phyloP scores from a whole-genome alignment of 2,888 invertebrate species.

The Tiliacea aurago region DNA sequence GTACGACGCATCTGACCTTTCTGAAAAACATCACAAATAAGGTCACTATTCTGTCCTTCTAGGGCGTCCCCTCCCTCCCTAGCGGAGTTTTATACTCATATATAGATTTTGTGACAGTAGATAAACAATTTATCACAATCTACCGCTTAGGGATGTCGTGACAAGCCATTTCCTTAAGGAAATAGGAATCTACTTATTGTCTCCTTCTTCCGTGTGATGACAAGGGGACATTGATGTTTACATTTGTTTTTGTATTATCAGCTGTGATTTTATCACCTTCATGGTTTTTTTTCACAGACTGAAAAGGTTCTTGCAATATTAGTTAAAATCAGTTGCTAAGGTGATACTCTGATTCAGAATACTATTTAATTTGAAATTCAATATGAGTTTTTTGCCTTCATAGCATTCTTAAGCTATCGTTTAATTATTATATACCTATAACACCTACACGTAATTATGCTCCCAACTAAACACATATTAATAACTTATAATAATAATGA shows the following conservation, averaged over 20 bases:
- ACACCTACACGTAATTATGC: no score
- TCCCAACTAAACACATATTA: no score
- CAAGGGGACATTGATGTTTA: not conserved
- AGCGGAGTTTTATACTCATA: not conserved
- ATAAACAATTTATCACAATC: constrained; percentile 24
- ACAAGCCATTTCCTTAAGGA: constrained; percentile 46
- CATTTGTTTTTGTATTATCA: not conserved
- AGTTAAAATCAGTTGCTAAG: not conserved
- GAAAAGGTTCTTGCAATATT: not conserved
- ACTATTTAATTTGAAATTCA: not conserved
- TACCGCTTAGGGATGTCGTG: constrained; percentile 12
- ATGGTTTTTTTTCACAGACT: not conserved
- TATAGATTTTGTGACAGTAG: not conserved
- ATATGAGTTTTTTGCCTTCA: no score
- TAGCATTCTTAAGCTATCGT: not conserved
- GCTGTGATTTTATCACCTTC: not conserved
- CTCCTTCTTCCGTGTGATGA: constrained; percentile 13
- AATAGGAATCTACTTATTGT: constrained; percentile 30
- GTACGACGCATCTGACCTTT: no score
- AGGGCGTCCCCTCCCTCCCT: not conserved
- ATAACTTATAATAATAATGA: no score
- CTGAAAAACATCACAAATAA: not conserved
- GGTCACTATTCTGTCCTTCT: not conserved
- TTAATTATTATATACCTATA: no score
- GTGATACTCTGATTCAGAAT: not conserved